These are phyloP conservation scores for Drosophila truncata DNA, from an alignment of 1,140 invertebrate species.

Conservation along the genomic window DNA sequence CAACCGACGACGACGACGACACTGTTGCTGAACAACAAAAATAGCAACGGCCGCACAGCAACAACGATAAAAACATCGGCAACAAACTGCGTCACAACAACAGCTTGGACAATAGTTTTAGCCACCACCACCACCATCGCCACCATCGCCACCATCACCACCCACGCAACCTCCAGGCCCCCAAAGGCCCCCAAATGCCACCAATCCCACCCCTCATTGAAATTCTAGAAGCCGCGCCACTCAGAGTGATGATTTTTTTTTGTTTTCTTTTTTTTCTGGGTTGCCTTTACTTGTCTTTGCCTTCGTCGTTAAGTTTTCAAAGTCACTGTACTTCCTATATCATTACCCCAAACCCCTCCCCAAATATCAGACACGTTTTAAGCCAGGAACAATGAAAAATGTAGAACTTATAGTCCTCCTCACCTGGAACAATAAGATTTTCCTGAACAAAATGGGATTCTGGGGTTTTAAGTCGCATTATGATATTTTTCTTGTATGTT, in stretches of 20 bases:
- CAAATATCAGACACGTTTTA: neutral
- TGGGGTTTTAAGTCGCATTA: neutral
- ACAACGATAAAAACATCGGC: constrained; percentile 30
- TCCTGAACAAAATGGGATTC: neutral
- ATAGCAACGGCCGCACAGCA: constrained; percentile 16
- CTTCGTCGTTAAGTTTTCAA: constrained; percentile 27
- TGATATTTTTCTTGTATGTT: neutral
- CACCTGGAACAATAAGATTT: constrained; percentile 8
- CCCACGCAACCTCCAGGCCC: constrained; percentile 7
- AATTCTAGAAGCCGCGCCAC: constrained; percentile 40
- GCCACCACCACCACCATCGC: neutral
- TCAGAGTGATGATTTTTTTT: constrained; percentile 22
- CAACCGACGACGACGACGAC: constrained; percentile 35
- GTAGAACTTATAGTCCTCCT: neutral
- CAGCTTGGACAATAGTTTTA: constrained; percentile 31
- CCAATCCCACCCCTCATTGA: constrained; percentile 29
- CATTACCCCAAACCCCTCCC: too few relatives aligned
- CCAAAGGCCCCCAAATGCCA: neutral
- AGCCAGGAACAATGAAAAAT: constrained; percentile 1
- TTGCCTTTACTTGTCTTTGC: constrained; percentile 15
- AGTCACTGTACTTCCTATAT: constrained; percentile 13
- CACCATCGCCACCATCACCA: neutral
- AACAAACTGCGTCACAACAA: constrained; percentile 39
- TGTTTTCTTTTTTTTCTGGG: constrained; percentile 1
- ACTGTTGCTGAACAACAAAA: constrained; percentile 33